Base-by-base conservation (phyloP, 2,888 invertebrate genomes). In the Sminthurides aquaticus region DNA sequence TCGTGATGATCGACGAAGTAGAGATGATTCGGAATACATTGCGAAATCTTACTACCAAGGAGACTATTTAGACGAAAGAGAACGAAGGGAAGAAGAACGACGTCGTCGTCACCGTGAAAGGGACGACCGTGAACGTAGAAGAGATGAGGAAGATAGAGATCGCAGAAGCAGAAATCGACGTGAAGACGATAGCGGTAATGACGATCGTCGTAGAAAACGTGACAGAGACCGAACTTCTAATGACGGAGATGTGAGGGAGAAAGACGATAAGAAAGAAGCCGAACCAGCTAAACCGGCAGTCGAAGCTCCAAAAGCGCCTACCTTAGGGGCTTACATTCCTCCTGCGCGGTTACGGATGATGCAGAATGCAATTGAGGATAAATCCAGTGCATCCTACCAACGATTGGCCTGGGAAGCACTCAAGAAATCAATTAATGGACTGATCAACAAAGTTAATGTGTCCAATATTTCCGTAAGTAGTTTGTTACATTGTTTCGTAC, bases 371-470 rank as follows among this genome's bases (percentile, higher is more conserved):
- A 95, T 98, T 60, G 91, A 91, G 0, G 98, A 99, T 77, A 99
- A 99, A 81, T 75, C 65, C n/a, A 92, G 94, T 68, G 86, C 88
- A 26, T 91, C 92, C 1, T 99, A 92, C 80, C 99, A 99, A 79
- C 83, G 98, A 73, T 87, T 99, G 58, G 91, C 98, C 1, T 99
- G 99, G 99, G 98, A 99, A 81, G 95, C 96, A 0, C 80, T 99
- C 25, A 99, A 99, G 78, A 99, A 99, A 79, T 96, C 95, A 8
- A 91, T 99, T 71, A 96, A 98, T 77, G 99, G 99, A 74, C 88
- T 90, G 73, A 94, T 99, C 66, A 99, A 99, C 81, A 99, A 98
- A 82, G 89, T 98, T 1, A 99, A 98, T 78, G 90, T 90, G 0
- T 88, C 92, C 18, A 99, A 99, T 78, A 91, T 99, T 70, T 88